A percentile compares a stretch with the other conserved stretches of the same genome.
Conservation (phyloP, 2,888 invertebrate genomes). For the Lysandra coridon region DNA sequence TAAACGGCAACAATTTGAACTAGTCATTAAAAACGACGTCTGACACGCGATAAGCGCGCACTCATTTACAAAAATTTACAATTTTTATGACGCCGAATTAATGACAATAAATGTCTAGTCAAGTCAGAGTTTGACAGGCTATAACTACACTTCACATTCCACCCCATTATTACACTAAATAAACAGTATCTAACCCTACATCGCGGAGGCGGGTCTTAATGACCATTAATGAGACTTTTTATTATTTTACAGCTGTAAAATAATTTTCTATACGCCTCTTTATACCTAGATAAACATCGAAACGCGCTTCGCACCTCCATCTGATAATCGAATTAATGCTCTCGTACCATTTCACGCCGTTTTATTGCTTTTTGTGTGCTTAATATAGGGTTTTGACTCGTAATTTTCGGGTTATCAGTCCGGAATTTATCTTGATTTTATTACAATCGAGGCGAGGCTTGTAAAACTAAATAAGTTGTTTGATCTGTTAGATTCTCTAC, state of each 20-base stretch:
- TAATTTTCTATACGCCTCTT: constrained; percentile 78
- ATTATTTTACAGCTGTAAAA: constrained; percentile 79
- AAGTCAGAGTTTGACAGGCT: constrained; percentile 42
- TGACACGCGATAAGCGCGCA: constrained; percentile 17
- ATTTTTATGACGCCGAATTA: constrained; percentile 17
- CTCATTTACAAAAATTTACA: constrained; percentile 22
- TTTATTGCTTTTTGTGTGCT: constrained; percentile 76
- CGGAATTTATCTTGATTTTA: constrained; percentile 70
- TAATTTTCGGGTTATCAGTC: constrained; percentile 74
- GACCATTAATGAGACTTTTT: constrained; percentile 79
- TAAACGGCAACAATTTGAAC: constrained; percentile 17
- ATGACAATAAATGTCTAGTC: constrained; percentile 32
- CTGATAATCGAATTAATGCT: constrained; percentile 80
- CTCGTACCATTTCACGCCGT: constrained; percentile 76
- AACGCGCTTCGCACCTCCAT: constrained; percentile 79
- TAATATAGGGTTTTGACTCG: constrained; percentile 69
- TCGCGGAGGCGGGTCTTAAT: constrained; percentile 76
- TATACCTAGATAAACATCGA: constrained; percentile 80
- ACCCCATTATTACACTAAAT: constrained; percentile 66
- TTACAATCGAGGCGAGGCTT: constrained; percentile 43
- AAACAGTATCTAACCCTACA: constrained; percentile 72
- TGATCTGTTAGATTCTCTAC: constrained; percentile 19
- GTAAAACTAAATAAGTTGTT: constrained; percentile 28
- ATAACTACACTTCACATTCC: constrained; percentile 54
- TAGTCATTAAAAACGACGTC: constrained; percentile 20